These are phyloP conservation scores for Hedya salicella DNA, from an alignment of 2,888 invertebrate species.

Conservation along the genomic window DNA sequence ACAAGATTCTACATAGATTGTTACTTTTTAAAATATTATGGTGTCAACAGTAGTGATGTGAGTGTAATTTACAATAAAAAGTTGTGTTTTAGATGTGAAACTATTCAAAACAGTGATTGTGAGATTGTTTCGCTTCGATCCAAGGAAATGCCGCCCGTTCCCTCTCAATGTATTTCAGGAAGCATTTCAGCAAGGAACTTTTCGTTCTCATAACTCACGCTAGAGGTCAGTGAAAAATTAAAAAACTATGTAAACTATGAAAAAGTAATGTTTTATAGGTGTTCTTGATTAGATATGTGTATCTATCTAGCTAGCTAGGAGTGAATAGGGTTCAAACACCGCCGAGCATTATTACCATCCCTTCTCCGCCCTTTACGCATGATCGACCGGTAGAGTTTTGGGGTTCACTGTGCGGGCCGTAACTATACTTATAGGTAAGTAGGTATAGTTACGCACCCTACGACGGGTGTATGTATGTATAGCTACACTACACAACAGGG, in stretches of 20 bases:
- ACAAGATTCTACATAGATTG: constrained; percentile 77
- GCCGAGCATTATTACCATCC: constrained; percentile 80
- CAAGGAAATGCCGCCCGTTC: constrained; percentile 76
- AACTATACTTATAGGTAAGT: constrained; percentile 20
- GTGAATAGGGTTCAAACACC: constrained; percentile 75
- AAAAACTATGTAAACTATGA: constrained; percentile 46
- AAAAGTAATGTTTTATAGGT: constrained; percentile 44
- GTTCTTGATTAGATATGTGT: constrained; percentile 51
- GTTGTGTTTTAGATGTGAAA: constrained; percentile 67
- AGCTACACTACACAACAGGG: constrained; percentile 11
- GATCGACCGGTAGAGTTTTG: constrained; percentile 84
- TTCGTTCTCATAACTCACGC: constrained; percentile 79
- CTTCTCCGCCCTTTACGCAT: constrained; percentile 85
- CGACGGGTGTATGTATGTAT: constrained; percentile 5
- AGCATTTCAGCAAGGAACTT: constrained; percentile 81
- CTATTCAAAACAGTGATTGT: constrained; percentile 61
- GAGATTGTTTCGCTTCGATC: constrained; percentile 77
- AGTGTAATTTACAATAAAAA: constrained; percentile 58
- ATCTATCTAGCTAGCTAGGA: constrained; percentile 57
- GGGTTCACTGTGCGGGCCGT: constrained; percentile 68
- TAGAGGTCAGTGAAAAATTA: constrained; percentile 79
- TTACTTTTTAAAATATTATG: constrained; percentile 66
- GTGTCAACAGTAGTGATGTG: constrained; percentile 60
- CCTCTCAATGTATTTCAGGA: constrained; percentile 78
- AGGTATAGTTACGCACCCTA: constrained; percentile 22